These are phyloP conservation scores for Limnodromus scolopaceus DNA, from an alignment of 2,797 vertebrate genomes.

Conservation along the genomic window DNA sequence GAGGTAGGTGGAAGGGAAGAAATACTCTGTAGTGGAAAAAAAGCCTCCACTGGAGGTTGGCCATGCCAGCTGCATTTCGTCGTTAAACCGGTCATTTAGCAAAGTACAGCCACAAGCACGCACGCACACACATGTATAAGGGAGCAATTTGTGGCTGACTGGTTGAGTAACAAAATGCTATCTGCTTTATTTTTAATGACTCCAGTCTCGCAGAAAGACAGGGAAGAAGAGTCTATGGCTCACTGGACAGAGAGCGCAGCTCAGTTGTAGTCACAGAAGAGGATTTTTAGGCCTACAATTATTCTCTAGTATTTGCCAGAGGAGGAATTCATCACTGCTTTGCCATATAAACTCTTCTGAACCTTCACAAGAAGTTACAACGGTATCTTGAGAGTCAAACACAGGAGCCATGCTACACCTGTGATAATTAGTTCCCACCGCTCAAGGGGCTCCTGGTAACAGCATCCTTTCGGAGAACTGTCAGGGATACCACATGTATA, in stretches of 20 bases:
- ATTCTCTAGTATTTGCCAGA: conserved; percentile 5
- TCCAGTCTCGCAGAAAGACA: neutral
- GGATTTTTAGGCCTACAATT: neutral
- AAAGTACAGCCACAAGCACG: conserved; percentile 56
- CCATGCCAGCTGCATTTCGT: conserved; percentile 37
- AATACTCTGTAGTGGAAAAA: neutral
- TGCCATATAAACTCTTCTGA: conserved; percentile 15
- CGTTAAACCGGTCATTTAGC: neutral
- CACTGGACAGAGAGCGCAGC: neutral
- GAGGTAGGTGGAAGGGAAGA: conserved; percentile 5
- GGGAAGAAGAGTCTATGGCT: neutral
- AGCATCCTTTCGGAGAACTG: conserved; percentile 45
- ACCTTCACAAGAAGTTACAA: conserved; percentile 7
- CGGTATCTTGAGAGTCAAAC: conserved; percentile 26
- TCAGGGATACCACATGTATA: conserved; percentile 64
- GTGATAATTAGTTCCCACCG: neutral
- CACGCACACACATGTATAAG: conserved; percentile 9
- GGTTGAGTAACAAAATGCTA: neutral
- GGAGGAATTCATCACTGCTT: conserved; percentile 15
- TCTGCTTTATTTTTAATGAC: neutral
- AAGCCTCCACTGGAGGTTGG: conserved; percentile 22
- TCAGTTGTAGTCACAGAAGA: neutral
- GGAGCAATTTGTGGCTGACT: conserved; percentile 44
- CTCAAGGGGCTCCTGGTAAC: conserved; percentile 48
- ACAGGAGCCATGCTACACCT: conserved; percentile 69